These are phyloP conservation scores for Gari tellinella DNA, from an alignment of 2,888 invertebrate species.

Conservation along the genomic window DNA sequence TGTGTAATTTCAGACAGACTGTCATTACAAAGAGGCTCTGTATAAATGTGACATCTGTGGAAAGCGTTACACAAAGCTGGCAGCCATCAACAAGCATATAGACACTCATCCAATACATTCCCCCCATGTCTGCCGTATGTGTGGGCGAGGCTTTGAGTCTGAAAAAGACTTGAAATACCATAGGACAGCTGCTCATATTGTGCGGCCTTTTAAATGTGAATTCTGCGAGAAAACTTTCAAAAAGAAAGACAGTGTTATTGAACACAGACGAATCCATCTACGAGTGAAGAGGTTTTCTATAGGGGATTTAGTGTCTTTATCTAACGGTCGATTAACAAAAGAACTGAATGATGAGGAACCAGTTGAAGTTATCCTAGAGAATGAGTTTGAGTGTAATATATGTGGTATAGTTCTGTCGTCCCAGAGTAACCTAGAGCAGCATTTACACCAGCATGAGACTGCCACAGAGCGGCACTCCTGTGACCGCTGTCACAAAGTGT, in stretches of 20 bases:
- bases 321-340: neutral
- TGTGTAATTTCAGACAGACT: slow-evolving; percentile 52
- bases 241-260: slow-evolving; percentile 53
- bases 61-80: slow-evolving; percentile 51
- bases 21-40: slow-evolving; percentile 54
- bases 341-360: slow-evolving; percentile 3
- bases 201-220: slow-evolving; percentile 59
- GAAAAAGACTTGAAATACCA: slow-evolving; percentile 56
- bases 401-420: slow-evolving; percentile 47
- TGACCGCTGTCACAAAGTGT: slow-evolving; percentile 48
- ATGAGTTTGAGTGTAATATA: slow-evolving; percentile 42
- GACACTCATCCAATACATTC: slow-evolving; percentile 61
- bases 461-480: slow-evolving; percentile 50
- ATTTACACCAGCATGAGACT: slow-evolving; percentile 46
- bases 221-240: slow-evolving; percentile 57
- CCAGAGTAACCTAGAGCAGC: slow-evolving; percentile 42
- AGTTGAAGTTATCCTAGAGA: slow-evolving; percentile 10
- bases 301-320: neutral
- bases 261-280: slow-evolving; percentile 54
- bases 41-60: slow-evolving; percentile 60
- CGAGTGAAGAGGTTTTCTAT: slow-evolving; percentile 28
- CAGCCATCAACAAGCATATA: slow-evolving; percentile 57
- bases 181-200: slow-evolving; percentile 53
- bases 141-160: slow-evolving; percentile 53
- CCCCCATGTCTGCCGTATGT: slow-evolving; percentile 60